Evolutionary conservation across 2,888 invertebrate species (phyloP).

Genomic region (Eubasilissa splendida): DNA sequence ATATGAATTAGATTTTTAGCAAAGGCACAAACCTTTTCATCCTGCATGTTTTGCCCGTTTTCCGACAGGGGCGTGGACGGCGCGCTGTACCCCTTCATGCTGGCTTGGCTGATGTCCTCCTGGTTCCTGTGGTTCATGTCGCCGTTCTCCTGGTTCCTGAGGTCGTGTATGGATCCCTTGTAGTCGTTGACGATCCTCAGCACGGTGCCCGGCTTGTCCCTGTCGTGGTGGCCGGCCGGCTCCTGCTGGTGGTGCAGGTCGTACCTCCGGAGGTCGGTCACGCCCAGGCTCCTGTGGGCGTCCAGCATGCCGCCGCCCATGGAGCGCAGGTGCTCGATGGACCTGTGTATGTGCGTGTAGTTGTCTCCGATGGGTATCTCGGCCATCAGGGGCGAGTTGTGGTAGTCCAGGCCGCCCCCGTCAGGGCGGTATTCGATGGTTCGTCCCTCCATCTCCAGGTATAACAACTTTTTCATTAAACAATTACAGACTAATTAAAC

Average conservation of each 20-base stretch:
- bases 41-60: conserved; percentile 69
- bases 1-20: not conserved
- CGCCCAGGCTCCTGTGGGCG: conserved; percentile 69
- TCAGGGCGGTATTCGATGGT: conserved; percentile 73
- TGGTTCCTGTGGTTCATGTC: conserved; percentile 62
- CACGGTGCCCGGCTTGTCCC: conserved; percentile 70
- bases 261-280: conserved; percentile 70
- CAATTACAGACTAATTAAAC: conserved; percentile 11
- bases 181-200: conserved; percentile 69
- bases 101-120: conserved; percentile 67
- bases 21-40: conserved; percentile 67
- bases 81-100: conserved; percentile 69
- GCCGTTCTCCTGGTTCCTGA: conserved; percentile 69
- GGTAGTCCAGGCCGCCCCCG: conserved; percentile 78
- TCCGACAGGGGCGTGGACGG: conserved; percentile 72
- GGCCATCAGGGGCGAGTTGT: conserved; percentile 79
- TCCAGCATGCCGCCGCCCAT: conserved; percentile 72
- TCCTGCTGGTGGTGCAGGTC: conserved; percentile 66
- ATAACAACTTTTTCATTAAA: conserved; percentile 39
- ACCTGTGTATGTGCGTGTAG: conserved; percentile 77
- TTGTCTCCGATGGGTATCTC: conserved; percentile 78
- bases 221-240: conserved; percentile 66
- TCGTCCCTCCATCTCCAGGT: conserved; percentile 73
- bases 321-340: conserved; percentile 77
- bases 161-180: conserved; percentile 69